Base-by-base conservation (phyloP, 2,797 vertebrate genomes). In the Microctenopoma stevenorrisi region DNA sequence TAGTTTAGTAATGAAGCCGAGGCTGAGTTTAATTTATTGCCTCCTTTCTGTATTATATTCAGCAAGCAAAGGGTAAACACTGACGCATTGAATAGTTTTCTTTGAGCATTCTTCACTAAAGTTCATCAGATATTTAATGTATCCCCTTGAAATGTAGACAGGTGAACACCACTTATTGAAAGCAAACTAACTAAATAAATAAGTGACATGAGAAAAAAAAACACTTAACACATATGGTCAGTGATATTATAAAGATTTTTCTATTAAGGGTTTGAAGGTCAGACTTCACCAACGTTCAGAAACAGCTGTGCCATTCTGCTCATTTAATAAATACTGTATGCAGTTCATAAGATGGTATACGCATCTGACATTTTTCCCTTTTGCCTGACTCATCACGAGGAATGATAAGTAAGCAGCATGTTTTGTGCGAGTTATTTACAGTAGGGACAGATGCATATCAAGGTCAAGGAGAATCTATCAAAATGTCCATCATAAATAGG, bases 391-490 rank as follows among this genome's bases (percentile, higher is more conserved):
- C 28, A 33, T 69, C 15, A 16, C 69, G 22, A 28, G 8, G 43
- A 48, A 52, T 47, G 52, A 51, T 9, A 64, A 25, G 42, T 53
- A 60, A 61, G 37, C 33, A 1, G 16, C 25, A 3, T 50, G 3
- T 50, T 58, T 63, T 9, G 26, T 70, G n/a, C 37, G 57, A 60
- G 43, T 69, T 68, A 64, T 71, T 75, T 22, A 38, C 16, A 72
- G 59, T 52, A 49, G 60, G 72, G 14, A 52, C 28, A 56, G 61
- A 80, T 81, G 51, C 4, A 76, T 64, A 74, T 84, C 68, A 78
- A 83, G 74, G 74, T 84, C 60, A 35, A 63, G 72, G 33, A 40
- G 60, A 55, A 67, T 49, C 16, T 73, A 67, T 72, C 48, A 33
- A 61, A 58, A 62, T 73, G 42, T 72, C 81, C 4, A 48, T 65